Evolutionary conservation across 2,113 vertebrate genomes (phyloP), one percentile per base, ranked within the genome.

Genomic region (Geococcyx californianus): DNA sequence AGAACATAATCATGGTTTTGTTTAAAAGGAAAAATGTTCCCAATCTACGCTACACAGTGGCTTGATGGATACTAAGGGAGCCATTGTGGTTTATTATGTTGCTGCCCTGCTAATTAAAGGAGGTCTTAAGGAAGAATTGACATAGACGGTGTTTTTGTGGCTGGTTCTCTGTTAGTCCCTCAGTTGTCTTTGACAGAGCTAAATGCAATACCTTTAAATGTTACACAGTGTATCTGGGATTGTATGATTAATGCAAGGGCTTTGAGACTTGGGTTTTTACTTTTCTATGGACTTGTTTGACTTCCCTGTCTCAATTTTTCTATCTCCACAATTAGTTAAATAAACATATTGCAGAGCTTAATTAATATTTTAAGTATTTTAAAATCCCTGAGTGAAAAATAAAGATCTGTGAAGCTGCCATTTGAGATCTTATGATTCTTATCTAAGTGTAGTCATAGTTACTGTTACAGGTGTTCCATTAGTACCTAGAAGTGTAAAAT

Each of bases 81-180:
- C 68, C 21, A 6, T 26, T 77, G 67, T 36, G 49, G 26, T 52
- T 95, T 94, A 24, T 85, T 47, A 38, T 72, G 51, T 67, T 84
- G 31, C 75, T 95, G 92, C 74, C 44, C 59, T 90, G 72, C 29
- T 93, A 90, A 94, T 93, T 94, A 78, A 90, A 81, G 62, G 62
- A 92, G 64, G 21, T 40, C 68, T 64, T 80, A 44, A 69, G 72
- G 52, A 81, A 77, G 44, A 54, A 47, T n/a, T 75, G 73, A 33
- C 40, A 26, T 12, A 60, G 52, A 70, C 12, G 25, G 40, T 93
- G 33, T 66, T 85, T 85, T 62, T 74, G 63, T 86, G 60, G 19
- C n/a, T 80, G 84, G 52, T 72, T 94, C 64, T 82, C 9, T 73
- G 33, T 54, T 52, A 77, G 55, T 76, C 62, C 45, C 74, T 91